Evolutionary conservation across 1,140 invertebrate species (phyloP).

Genomic region (Pseudomyrmex dendroicus): DNA sequence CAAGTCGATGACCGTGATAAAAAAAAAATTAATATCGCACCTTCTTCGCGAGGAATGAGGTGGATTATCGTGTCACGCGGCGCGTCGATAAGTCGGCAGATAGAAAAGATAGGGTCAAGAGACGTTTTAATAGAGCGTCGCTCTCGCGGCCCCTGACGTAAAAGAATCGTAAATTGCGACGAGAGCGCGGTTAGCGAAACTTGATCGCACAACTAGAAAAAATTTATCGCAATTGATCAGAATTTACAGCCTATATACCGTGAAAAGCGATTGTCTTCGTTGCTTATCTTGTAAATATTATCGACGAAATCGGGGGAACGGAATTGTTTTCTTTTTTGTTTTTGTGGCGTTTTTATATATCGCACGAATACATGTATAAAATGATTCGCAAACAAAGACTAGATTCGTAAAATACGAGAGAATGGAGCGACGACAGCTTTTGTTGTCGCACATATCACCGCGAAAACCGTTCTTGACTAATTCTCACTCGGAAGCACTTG

Average conservation of each 20-base stretch:
- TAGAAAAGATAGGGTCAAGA: conserved; percentile 32
- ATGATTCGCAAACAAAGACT: neutral
- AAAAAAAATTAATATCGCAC: conserved; percentile 46
- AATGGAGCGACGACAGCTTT: neutral
- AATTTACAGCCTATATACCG: neutral
- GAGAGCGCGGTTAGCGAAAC: neutral
- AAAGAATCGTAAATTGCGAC: conserved; percentile 28
- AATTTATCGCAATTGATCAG: conserved; percentile 17
- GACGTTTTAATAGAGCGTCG: conserved; percentile 39
- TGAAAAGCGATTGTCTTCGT: neutral
- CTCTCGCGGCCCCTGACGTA: neutral
- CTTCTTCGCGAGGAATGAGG: conserved; percentile 3
- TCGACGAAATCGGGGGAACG: neutral
- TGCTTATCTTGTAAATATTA: neutral
- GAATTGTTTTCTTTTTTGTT: conserved; percentile 2
- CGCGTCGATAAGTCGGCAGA: conserved; percentile 38
- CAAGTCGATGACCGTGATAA: conserved; percentile 47
- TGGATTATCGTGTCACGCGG: conserved; percentile 15
- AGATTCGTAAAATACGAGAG: neutral
- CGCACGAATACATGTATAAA: neutral
- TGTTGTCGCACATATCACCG: neutral
- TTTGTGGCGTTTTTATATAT: no score
- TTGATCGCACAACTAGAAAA: neutral
- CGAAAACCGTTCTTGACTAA: neutral
- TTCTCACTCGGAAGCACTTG: neutral